Evolutionary conservation across 2,888 invertebrate genomes (phyloP).

Genomic region (Dermolepida albohirtum): DNA sequence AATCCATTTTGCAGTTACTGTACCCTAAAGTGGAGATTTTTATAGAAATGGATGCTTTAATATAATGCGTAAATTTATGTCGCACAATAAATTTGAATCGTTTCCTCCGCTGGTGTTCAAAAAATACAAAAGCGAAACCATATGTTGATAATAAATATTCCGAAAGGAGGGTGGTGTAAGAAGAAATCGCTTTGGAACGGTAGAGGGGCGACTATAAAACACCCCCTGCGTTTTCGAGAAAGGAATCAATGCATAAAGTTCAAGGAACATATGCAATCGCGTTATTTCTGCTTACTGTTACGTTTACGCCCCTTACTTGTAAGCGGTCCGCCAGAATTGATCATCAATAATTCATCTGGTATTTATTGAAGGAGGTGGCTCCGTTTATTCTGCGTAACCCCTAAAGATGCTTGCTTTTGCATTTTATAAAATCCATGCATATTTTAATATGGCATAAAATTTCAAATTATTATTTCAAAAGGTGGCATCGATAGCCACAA

Average conservation of each 20-base stretch:
- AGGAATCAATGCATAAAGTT: conserved; percentile 55
- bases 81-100: conserved; percentile 33
- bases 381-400: conserved; percentile 32
- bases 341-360: conserved; percentile 58
- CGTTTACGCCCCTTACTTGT: conserved; percentile 55
- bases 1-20: background rate
- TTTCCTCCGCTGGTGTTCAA: conserved; percentile 8
- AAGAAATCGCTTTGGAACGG: conserved; percentile 45
- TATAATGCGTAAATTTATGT: conserved; percentile 24
- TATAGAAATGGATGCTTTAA: conserved; percentile 6
- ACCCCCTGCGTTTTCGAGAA: conserved; percentile 48
- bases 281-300: conserved; percentile 53
- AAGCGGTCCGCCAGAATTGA: conserved; percentile 52
- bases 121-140: conserved; percentile 35
- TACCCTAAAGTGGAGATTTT: background rate
- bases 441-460: too few species aligned
- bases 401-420: background rate
- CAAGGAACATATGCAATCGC: conserved; percentile 52
- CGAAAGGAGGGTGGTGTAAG: conserved; percentile 39
- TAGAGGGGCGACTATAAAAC: conserved; percentile 45
- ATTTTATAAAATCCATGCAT: background rate
- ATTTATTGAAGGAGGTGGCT: conserved; percentile 50
- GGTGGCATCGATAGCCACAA: too few species aligned
- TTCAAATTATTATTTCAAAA: too few species aligned
- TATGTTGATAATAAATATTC: conserved; percentile 39